Percentiles rank a stretch among this genome's conserved stretches.
Evolutionary conservation across 2,888 invertebrate species (phyloP).

Genomic region (Rhimphoctona megacephalus): DNA sequence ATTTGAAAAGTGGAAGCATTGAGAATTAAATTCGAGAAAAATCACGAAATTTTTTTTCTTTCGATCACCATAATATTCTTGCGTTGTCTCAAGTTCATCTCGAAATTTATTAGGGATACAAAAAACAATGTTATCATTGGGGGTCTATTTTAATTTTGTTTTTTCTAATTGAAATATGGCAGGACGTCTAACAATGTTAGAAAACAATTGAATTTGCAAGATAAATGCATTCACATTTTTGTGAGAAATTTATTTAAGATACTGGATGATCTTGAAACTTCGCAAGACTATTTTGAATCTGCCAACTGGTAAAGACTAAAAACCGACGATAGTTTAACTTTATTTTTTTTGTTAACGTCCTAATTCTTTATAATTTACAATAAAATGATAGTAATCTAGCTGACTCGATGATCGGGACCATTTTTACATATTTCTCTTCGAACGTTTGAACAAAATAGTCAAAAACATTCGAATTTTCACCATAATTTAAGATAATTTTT

Average conservation of each 20-base stretch:
- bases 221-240: neutral
- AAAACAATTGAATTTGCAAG: neutral
- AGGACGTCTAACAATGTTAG: neutral
- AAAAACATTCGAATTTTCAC: neutral
- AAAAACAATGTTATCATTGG: neutral
- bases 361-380: neutral
- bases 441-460: neutral
- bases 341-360: neutral
- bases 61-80: neutral
- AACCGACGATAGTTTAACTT: neutral
- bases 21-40: neutral
- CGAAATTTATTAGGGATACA: neutral
- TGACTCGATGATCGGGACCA: too few relatives aligned
- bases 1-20: slow-evolving; percentile 1
- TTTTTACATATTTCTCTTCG: too few relatives aligned
- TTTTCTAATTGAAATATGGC: neutral
- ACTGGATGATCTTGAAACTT: neutral
- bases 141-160: neutral
- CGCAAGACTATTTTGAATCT: neutral
- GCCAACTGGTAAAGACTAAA: neutral
- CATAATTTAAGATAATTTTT: neutral
- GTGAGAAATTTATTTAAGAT: neutral
- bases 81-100: neutral
- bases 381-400: neutral
- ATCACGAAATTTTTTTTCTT: neutral